Conservation (phyloP, 2,113 vertebrate species). For the Hepsetus odoe region DNA sequence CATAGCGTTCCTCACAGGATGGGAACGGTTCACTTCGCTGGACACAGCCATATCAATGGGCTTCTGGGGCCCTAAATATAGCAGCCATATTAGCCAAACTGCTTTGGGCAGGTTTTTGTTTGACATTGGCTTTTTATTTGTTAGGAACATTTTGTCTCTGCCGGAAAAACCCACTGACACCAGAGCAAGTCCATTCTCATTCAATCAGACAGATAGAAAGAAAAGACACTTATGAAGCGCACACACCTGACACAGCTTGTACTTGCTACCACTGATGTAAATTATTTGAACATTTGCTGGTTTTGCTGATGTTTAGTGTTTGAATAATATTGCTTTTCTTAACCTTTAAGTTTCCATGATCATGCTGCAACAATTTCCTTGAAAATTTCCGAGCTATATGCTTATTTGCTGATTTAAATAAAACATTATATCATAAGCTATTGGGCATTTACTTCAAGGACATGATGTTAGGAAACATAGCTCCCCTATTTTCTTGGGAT, state of each 20-base stretch:
- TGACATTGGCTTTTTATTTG: conserved; percentile 38
- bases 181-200: background rate
- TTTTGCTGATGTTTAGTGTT: too few species aligned
- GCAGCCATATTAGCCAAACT: conserved; percentile 38
- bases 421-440: too few species aligned
- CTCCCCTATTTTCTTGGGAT: too few species aligned
- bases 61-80: conserved; percentile 34
- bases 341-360: too few species aligned
- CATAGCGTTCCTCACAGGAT: background rate
- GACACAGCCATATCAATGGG: conserved; percentile 38
- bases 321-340: too few species aligned
- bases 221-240: background rate
- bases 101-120: conserved; percentile 46
- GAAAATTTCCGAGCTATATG: too few species aligned
- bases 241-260: background rate
- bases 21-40: background rate
- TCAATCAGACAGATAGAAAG: background rate
- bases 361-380: too few species aligned
- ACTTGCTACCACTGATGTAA: too few species aligned
- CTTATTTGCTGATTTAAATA: too few species aligned
- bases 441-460: too few species aligned
- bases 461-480: too few species aligned
- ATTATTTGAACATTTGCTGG: too few species aligned
- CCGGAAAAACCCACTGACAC: conserved; percentile 5
- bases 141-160: conserved; percentile 2